Base-by-base conservation (phyloP, 2,113 vertebrate genomes). In the Pithys albifrons region DNA sequence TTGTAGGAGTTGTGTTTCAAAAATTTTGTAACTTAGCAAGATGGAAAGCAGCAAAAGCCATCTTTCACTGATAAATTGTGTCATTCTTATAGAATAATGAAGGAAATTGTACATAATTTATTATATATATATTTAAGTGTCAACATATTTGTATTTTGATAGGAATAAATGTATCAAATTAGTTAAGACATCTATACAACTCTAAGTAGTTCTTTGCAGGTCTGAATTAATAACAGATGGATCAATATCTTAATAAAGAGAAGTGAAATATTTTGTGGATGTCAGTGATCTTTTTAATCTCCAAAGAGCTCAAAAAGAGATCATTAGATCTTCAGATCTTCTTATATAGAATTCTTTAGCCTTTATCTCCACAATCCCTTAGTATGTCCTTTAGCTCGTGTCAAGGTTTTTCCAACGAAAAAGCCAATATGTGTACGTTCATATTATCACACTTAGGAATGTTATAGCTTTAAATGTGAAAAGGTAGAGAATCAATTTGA, bases 401-500 rank as follows among this genome's bases (percentile, higher is more conserved):
- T 84, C 33, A 67, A 25, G 10, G 4, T 52, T 88, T 90, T 89
- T 67, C 48, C 29, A 67, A 1, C 2, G 4, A 33, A 57, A 85
- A 88, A 48, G 8, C 1, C 2, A 71, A 69, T 20, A 66, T 0
- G 0, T 19, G 10, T 35, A 35, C 29, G 8, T 91, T 65, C 10
- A 67, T 67, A 19, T 76, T 31, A 29, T 45, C 18, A 73, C 14
- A 49, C 6, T 66, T 77, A n/a, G 3, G 7, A 67, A n/a, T 45
- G 29, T 39, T 33, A n/a, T 13, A 9, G 90, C 75, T 48, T 89
- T 89, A 75, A 72, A 75, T 35, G 7, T 75, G 35, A 61, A 85
- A 78, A 69, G 19, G 9, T 58, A 70, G 13, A 61, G 17, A 39
- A 70, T 66, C 85, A 17, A 61, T 88, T 91, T 45, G 19, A 22